Percentiles rank a stretch among this genome's conserved stretches.
Conservation (phyloP, 2,113 vertebrate species). For the Indicator indicator region DNA sequence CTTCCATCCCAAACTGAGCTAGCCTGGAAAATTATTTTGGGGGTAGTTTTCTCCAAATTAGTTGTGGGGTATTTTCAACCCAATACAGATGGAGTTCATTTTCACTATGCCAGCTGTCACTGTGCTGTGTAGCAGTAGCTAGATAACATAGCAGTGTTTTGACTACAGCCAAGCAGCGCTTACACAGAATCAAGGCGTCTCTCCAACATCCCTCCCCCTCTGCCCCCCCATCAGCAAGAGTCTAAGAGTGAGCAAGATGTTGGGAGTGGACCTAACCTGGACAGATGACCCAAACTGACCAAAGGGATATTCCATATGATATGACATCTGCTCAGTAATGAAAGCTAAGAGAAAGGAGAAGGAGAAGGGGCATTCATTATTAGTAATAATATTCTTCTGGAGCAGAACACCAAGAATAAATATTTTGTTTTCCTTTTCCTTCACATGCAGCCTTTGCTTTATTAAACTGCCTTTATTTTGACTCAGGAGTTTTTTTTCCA, state of each 20-base stretch:
- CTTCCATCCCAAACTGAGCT: too few species aligned
- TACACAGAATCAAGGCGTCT: background rate
- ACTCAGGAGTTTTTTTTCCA: background rate
- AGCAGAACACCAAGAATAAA: background rate
- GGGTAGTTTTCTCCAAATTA: too few species aligned
- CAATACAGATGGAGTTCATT: too few species aligned
- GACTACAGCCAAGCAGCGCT: too few species aligned
- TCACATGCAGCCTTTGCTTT: background rate
- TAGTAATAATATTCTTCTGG: background rate
- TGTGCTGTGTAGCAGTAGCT: too few species aligned
- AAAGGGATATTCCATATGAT: background rate
- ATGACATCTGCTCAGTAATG: background rate
- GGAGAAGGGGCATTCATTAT: background rate
- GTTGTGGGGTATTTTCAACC: too few species aligned
- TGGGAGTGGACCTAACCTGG: background rate
- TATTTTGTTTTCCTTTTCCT: background rate
- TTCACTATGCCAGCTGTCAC: too few species aligned
- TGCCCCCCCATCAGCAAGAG: too few species aligned
- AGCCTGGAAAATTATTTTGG: too few species aligned
- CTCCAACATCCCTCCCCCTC: background rate
- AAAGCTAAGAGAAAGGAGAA: background rate
- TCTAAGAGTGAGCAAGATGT: too few species aligned
- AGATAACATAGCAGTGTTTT: background rate
- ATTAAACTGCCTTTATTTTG: background rate
- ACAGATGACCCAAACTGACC: background rate